A percentile compares a stretch with the other conserved stretches of the same genome.
These are phyloP conservation scores for Luscinia luscinia DNA, from an alignment of 2,797 vertebrate genomes.

Conservation along the genomic window DNA sequence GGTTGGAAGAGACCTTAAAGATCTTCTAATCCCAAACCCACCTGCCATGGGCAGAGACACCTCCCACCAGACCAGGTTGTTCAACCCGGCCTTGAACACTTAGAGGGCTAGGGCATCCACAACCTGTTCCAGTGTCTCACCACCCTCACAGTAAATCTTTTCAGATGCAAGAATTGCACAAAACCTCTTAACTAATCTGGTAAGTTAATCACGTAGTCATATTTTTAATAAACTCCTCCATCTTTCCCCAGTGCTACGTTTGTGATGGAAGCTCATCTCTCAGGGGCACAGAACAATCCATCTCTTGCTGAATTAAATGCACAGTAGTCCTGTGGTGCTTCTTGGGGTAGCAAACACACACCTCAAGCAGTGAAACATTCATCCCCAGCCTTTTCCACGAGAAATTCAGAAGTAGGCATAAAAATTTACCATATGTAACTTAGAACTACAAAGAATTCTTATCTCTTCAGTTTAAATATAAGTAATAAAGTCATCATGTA, in stretches of 20 bases:
- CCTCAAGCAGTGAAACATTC: neutral
- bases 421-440: neutral
- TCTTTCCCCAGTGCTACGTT: neutral
- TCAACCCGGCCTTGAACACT: neutral
- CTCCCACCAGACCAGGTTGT: neutral
- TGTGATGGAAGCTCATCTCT: neutral
- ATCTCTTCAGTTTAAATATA: neutral
- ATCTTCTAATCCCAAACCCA: no score
- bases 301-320: neutral
- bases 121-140: neutral
- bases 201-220: neutral
- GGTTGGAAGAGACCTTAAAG: no score
- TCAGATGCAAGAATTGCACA: neutral
- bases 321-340: neutral
- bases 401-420: neutral
- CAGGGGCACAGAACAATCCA: neutral
- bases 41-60: neutral
- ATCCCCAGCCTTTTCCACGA: neutral
- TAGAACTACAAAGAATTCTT: neutral
- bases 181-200: neutral
- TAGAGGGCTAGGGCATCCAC: neutral
- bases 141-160: neutral
- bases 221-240: slow-evolving; percentile 4
- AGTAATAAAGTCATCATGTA: neutral
- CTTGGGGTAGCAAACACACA: neutral